phyloP scores from a whole-genome alignment of 2,797 vertebrate species.

The Diplodus sargus region DNA sequence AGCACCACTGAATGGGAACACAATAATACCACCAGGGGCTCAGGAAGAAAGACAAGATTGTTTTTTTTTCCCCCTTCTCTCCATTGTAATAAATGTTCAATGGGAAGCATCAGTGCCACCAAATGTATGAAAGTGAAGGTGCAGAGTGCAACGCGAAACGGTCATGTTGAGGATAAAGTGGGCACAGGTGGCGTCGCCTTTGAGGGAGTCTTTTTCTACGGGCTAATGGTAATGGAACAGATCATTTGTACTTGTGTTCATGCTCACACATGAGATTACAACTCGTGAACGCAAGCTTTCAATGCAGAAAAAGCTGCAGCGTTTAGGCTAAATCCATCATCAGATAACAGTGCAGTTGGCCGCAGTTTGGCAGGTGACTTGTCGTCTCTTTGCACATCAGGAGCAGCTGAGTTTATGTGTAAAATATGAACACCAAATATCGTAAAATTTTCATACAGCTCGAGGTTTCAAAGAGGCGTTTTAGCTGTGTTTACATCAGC shows the following conservation, averaged over 20 bases:
- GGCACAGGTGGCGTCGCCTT: slow-evolving; percentile 46
- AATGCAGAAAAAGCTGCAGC: slow-evolving; percentile 5
- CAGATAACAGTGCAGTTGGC: slow-evolving; percentile 32
- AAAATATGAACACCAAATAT: slow-evolving; percentile 46
- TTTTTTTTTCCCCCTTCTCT: slow-evolving; percentile 43
- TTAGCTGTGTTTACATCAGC: slow-evolving; percentile 42
- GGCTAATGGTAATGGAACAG: slow-evolving; percentile 16
- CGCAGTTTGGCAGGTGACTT: slow-evolving; percentile 56
- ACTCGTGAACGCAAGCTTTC: background rate
- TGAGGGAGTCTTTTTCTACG: background rate
- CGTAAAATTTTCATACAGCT: slow-evolving; percentile 44
- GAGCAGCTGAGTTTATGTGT: slow-evolving; percentile 28
- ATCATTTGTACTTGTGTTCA: slow-evolving; percentile 12
- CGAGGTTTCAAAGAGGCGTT: slow-evolving; percentile 1
- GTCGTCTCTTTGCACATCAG: slow-evolving; percentile 32
- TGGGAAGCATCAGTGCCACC: slow-evolving; percentile 60
- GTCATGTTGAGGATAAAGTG: slow-evolving; percentile 43
- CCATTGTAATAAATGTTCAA: slow-evolving; percentile 74
- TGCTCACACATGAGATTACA: slow-evolving; percentile 25
- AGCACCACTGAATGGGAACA: slow-evolving; percentile 81
- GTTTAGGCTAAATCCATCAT: slow-evolving; percentile 36
- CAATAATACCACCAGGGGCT: slow-evolving; percentile 81
- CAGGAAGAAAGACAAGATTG: slow-evolving; percentile 74
- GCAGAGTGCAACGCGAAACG: slow-evolving; percentile 15
- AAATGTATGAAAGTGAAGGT: slow-evolving; percentile 52